These are phyloP conservation scores for Neolamprologus cancellatus DNA, from an alignment of 2,113 vertebrate species.

Conservation along the genomic window DNA sequence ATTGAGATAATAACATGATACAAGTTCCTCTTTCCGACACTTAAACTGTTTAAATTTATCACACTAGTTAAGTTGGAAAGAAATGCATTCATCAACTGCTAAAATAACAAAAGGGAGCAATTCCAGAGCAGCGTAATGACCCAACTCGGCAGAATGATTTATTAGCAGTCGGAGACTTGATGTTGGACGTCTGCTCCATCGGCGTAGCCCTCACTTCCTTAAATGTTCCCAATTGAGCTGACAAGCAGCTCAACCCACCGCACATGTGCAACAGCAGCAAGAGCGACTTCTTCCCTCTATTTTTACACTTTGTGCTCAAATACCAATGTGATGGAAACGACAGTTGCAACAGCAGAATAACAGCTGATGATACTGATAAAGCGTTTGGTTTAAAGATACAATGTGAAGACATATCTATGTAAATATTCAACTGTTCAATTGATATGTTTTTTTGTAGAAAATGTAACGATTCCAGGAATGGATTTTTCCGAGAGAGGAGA, in stretches of 20 bases:
- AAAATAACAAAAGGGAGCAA: not conserved
- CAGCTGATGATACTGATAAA: not conserved
- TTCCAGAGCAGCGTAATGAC: not conserved
- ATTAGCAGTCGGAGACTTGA: slow-evolving; percentile 10
- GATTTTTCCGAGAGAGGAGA: not conserved
- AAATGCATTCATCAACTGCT: not conserved
- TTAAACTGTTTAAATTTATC: not conserved
- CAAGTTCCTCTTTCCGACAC: not conserved
- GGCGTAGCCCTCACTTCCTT: not conserved
- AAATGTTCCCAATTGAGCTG: slow-evolving; percentile 25
- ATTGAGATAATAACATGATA: not conserved
- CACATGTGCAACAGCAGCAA: not conserved
- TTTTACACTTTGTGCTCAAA: not conserved
- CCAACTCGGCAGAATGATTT: slow-evolving; percentile 3
- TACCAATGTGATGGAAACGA: not conserved
- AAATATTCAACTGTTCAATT: not conserved
- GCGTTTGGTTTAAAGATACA: not conserved
- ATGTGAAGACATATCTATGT: not conserved
- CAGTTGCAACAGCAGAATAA: not conserved
- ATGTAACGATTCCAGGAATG: not conserved
- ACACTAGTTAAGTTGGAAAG: not conserved
- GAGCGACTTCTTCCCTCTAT: not conserved
- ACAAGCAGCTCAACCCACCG: not conserved
- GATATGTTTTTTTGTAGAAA: not conserved
- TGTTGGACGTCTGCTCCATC: slow-evolving; percentile 12